Conservation (phyloP, 2,888 invertebrate genomes). For the Anarsia innoxiella region DNA sequence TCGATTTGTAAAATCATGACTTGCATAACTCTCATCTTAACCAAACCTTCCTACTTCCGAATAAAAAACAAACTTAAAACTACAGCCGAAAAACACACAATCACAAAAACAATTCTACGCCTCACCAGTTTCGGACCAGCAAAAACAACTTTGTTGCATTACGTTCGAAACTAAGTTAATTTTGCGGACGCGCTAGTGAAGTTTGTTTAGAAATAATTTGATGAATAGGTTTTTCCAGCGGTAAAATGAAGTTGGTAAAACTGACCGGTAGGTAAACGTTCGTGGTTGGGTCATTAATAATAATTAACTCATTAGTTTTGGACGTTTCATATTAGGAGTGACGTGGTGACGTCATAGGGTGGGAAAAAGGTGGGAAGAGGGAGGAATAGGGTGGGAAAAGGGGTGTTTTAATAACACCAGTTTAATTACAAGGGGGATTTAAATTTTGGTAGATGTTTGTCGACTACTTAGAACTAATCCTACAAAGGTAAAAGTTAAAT, state of each 20-base stretch:
- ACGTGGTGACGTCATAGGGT: slow-evolving; percentile 26
- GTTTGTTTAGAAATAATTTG: no score
- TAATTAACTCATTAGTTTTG: slow-evolving; percentile 31
- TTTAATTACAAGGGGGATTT: slow-evolving; percentile 1
- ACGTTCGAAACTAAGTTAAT: no score
- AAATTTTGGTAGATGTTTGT: neutral
- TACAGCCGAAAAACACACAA: no score
- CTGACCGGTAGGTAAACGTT: slow-evolving; percentile 16
- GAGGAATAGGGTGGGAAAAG: neutral
- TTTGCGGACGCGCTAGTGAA: no score
- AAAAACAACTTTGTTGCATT: neutral
- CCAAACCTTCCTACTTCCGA: no score
- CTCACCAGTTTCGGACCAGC: neutral
- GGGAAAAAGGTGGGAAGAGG: slow-evolving; percentile 10
- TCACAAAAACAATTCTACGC: no score
- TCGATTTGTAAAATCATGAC: no score
- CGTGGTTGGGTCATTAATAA: slow-evolving; percentile 31
- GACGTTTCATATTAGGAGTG: slow-evolving; percentile 19
- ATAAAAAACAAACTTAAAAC: no score
- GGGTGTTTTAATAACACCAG: neutral
- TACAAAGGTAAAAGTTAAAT: no score
- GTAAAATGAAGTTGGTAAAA: neutral
- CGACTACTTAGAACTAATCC: no score
- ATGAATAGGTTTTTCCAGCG: neutral
- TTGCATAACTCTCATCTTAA: no score